Evolutionary conservation across 2,888 invertebrate genomes (phyloP), one percentile per base, ranked within the genome.

Genomic region (Eupelmus urozonus): DNA sequence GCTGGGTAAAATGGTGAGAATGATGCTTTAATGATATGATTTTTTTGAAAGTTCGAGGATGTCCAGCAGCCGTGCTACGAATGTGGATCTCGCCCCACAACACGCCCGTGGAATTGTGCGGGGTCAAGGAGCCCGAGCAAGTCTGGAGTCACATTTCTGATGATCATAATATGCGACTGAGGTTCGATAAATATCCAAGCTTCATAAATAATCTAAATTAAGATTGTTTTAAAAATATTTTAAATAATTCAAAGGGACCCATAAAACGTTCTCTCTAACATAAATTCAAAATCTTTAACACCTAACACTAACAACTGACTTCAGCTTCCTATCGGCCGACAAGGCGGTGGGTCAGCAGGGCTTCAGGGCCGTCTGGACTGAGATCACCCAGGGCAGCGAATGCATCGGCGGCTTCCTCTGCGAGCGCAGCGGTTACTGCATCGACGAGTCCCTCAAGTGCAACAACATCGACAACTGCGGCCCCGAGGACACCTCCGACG

Each of bases 281-380:
- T 34, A 5, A 34, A 34, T 5, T 34, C 34, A 34, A 5, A 34
- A 34, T 34, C 9, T 34, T 34, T 3, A 34, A n/a, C n/a, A n/a
- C n/a, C n/a, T n/a, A n/a, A n/a, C n/a, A n/a, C n/a, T n/a, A n/a
- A n/a, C n/a, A n/a, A n/a, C n/a, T n/a, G n/a, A n/a, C n/a, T 49
- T 49, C 63, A 98, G 98, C 91, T 98, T 98, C 91, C 95, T 97
- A 89, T 96, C 97, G 88, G 97, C 98, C 80, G 97, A 97, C 90
- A 97, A 97, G 92, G 96, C 98, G 59, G 96, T 97, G 80, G 98
- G 98, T 82, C 96, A 96, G 85, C 94, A 95, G 90, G 98, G 98
- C 79, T 98, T 98, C 92, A 94, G 95, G 87, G 95, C 97, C 63
- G 94, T 97, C 70, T 98, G 98, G 98, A 98, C 98, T 77, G 98